Base-by-base conservation (phyloP, 1,140 invertebrate genomes). In the Zaprionus kolodkinae region DNA sequence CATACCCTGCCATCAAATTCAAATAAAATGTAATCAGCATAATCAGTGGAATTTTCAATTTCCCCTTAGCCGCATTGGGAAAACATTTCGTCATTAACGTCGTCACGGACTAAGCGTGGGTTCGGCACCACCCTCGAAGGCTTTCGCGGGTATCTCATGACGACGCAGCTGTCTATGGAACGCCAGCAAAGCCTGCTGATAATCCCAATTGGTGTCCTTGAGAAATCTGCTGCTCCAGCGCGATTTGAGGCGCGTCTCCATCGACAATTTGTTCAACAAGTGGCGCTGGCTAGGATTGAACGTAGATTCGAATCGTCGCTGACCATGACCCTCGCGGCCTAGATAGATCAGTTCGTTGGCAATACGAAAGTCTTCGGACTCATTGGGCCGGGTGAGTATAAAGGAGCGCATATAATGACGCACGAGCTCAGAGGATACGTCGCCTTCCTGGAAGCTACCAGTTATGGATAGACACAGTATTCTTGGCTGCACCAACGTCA, bases 11-110 rank as follows among this genome's bases (percentile, higher is more conserved):
- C 54, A 35, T 35, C 17, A 60, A 70, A 60, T 61, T 72, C 15
- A 72, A 72, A 67, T 67, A 73, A 72, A 67, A 67, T 76, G 63
- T 76, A 76, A 76, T 76, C 74, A 76, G 63, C 74, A 59, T 76
- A 76, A 76, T 76, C 69, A 72, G 70, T 76, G 63, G 63, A 73
- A 76, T 76, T 72, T 76, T 76, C 74, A 73, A 76, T 76, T 76
- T 72, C 74, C 74, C 70, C 45, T 64, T 40, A 57, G 63, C 17
- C 69, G 35, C 69, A 72, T 76, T 71, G 73, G 59, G 67, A 52
- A 71, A 64, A 64, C 38, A n/a, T n/a, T 52, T 15, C 27, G 50
- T 38, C 11, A 33, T 60, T 38, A 33, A 55, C 45, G 65, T 33
- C 43, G 67, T 71, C 52, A 71, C 4, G 36, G 43, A 7, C 40